These are phyloP conservation scores for Dendroctonus valens DNA, from an alignment of 1,140 invertebrate genomes.

Conservation along the genomic window DNA sequence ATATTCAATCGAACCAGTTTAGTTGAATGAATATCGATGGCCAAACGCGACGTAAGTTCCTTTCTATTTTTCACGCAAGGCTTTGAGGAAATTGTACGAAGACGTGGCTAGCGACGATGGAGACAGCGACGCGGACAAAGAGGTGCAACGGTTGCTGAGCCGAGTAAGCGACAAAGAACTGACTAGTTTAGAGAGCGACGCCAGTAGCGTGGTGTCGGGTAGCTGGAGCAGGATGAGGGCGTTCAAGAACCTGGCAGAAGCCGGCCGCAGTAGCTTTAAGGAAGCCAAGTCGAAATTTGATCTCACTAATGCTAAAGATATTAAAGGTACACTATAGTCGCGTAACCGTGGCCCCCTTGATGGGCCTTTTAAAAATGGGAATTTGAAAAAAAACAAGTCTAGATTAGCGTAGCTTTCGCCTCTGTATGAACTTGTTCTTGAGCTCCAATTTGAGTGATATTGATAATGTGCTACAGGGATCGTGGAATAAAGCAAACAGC, in stretches of 20 bases:
- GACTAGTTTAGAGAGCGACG: constrained; percentile 28
- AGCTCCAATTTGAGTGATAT: too few species aligned
- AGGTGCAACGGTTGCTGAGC: constrained; percentile 51
- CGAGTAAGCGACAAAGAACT: constrained; percentile 24
- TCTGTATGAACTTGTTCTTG: too few species aligned
- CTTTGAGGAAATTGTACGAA: constrained; percentile 49
- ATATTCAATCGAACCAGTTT: too few species aligned
- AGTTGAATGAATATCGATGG: too few species aligned
- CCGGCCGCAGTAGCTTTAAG: constrained; percentile 24
- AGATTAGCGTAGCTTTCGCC: neutral
- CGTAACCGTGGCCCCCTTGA: neutral
- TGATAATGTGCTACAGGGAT: too few species aligned
- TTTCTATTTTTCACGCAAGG: constrained; percentile 33
- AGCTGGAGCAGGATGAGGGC: constrained; percentile 50
- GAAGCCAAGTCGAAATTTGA: constrained; percentile 25
- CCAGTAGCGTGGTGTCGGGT: constrained; percentile 47
- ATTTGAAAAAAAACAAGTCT: neutral
- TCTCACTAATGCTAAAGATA: constrained; percentile 40
- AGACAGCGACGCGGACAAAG: constrained; percentile 51
- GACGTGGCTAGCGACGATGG: constrained; percentile 48
- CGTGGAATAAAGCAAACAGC: too few species aligned
- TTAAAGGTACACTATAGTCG: constrained; percentile 43
- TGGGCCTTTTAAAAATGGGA: too few species aligned
- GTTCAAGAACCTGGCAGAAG: constrained; percentile 41
- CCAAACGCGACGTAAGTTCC: too few species aligned